These are phyloP conservation scores for Gymnosoma rotundatum DNA, from an alignment of 2,888 invertebrate genomes.

Conservation along the genomic window DNA sequence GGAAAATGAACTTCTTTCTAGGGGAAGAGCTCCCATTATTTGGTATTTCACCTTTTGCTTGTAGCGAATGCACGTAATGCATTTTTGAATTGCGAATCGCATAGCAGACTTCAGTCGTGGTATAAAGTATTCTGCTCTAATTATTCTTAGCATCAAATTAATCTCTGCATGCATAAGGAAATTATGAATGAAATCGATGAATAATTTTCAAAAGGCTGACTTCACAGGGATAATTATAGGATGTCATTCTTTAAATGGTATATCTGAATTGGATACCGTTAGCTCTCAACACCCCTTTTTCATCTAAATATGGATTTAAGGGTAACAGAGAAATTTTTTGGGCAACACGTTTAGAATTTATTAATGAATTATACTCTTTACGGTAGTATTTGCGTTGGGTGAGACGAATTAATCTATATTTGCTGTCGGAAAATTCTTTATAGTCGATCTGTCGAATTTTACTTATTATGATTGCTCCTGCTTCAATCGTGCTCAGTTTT, in stretches of 20 bases:
- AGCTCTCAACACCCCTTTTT: conserved; percentile 8
- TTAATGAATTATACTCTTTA: conserved; percentile 6
- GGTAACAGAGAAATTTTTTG: conserved; percentile 28
- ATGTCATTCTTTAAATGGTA: conserved; percentile 31
- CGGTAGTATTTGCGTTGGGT: neutral
- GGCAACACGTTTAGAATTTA: neutral
- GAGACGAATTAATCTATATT: too few species aligned
- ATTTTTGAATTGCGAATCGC: too few species aligned
- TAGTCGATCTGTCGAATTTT: too few species aligned
- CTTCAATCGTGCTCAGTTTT: neutral
- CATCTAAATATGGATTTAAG: conserved; percentile 49
- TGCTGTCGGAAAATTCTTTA: too few species aligned
- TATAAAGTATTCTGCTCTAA: conserved; percentile 45
- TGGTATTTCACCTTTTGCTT: neutral
- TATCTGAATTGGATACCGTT: conserved; percentile 19
- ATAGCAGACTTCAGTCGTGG: neutral
- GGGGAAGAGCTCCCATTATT: neutral
- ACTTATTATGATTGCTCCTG: neutral
- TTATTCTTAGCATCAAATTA: conserved; percentile 36
- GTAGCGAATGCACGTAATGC: too few species aligned
- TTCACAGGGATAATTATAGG: conserved; percentile 47
- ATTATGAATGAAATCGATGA: conserved; percentile 39
- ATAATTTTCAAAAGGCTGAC: conserved; percentile 27
- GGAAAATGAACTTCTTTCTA: too few species aligned
- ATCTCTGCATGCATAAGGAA: conserved; percentile 53